phyloP scores from a whole-genome alignment of 2,113 vertebrate genomes.

The Xenopus tropicalis region UCB_Xtro_10.0 CM004446.2:55921501-55922000 shows the following conservation, averaged over 20 bases:
- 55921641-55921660: constrained; percentile 49
- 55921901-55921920: no score
- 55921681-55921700: constrained; percentile 55
- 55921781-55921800: constrained; percentile 2
- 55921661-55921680: constrained; percentile 50
- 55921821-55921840: not conserved
- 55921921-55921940: no score
- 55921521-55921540: no score
- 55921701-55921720: constrained; percentile 53
- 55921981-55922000: no score
- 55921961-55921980: no score
- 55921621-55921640: constrained; percentile 48
- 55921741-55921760: constrained; percentile 60
- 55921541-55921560: no score
- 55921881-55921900: not conserved
- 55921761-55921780: constrained; percentile 48
- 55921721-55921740: constrained; percentile 52
- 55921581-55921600: constrained; percentile 31
- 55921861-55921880: not conserved
- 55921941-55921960: no score
- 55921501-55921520: no score
- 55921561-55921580: not conserved
- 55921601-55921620: constrained; percentile 48
- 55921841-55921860: not conserved
- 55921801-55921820: not conserved